Conservation (phyloP, 2,113 vertebrate species). For the Phyllostomus hastatus region DNA sequence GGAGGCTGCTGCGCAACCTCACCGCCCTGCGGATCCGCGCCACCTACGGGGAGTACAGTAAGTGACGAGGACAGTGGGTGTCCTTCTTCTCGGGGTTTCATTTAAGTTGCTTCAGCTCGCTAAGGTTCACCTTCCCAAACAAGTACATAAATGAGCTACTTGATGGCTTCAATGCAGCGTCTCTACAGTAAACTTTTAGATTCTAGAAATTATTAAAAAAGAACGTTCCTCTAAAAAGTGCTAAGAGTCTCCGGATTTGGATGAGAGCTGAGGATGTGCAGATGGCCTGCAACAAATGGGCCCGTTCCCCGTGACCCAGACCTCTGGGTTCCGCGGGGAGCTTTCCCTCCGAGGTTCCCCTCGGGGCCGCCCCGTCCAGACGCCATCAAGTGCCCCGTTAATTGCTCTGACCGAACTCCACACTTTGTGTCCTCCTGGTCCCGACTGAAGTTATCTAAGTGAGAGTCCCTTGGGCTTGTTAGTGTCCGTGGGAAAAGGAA, state of each 20-base stretch:
- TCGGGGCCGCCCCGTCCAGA: rapidly evolving
- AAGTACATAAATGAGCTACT: neutral
- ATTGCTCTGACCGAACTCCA: neutral
- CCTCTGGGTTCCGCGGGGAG: neutral
- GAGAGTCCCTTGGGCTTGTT: neutral
- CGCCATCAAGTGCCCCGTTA: neutral
- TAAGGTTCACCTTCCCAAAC: neutral
- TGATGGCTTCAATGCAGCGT: neutral
- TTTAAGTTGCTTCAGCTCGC: neutral
- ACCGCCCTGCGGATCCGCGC: conserved; percentile 90
- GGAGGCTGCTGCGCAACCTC: conserved; percentile 89
- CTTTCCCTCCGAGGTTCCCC: neutral
- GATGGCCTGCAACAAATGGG: neutral
- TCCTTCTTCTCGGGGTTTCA: neutral
- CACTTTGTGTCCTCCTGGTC: neutral
- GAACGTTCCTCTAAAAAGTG: neutral
- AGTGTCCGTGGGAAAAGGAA: neutral
- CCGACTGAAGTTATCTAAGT: neutral
- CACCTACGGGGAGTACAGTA: conserved; percentile 92
- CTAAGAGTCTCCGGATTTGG: neutral
- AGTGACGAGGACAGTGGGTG: conserved; percentile 38
- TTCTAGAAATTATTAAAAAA: neutral
- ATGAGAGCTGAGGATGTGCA: neutral
- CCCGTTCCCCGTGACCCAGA: neutral
- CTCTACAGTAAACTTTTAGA: neutral